These are phyloP conservation scores for Drosophila macrospina DNA, from an alignment of 2,888 invertebrate species.

Conservation along the genomic window DNA sequence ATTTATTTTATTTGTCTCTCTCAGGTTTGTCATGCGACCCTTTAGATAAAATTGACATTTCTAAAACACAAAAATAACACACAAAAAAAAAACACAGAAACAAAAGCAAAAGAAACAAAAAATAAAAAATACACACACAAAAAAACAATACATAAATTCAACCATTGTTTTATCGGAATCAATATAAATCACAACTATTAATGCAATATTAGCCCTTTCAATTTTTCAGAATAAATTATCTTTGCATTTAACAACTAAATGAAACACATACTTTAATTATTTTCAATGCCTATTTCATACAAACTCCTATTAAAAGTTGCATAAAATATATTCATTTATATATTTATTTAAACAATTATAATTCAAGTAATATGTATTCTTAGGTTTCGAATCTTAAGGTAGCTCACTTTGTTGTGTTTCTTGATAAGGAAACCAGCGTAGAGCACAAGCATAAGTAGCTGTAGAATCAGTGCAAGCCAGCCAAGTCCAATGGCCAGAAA, in stretches of 20 bases:
- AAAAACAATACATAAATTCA: conserved; percentile 35
- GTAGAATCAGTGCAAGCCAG: conserved; percentile 23
- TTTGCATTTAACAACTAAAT: not conserved
- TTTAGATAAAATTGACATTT: conserved; percentile 64
- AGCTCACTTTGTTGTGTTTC: not conserved
- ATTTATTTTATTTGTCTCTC: conserved; percentile 69
- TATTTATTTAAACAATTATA: not conserved
- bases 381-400: not conserved
- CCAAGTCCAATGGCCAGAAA: conserved; percentile 12
- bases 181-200: conserved; percentile 54
- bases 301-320: no score
- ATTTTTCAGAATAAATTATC: conserved; percentile 8
- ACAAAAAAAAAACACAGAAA: conserved; percentile 12
- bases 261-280: conserved; percentile 7
- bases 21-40: conserved; percentile 45
- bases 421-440: not conserved
- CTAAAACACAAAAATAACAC: conserved; percentile 36
- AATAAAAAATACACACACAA: no score
- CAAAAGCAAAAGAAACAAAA: conserved; percentile 16
- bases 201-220: conserved; percentile 27
- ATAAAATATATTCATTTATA: no score
- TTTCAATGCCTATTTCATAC: no score
- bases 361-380: not conserved
- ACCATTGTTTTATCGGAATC: conserved; percentile 42
- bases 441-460: not conserved